phyloP scores from a whole-genome alignment of 2,113 vertebrate species.

The Galemys pyrenaicus region DNA sequence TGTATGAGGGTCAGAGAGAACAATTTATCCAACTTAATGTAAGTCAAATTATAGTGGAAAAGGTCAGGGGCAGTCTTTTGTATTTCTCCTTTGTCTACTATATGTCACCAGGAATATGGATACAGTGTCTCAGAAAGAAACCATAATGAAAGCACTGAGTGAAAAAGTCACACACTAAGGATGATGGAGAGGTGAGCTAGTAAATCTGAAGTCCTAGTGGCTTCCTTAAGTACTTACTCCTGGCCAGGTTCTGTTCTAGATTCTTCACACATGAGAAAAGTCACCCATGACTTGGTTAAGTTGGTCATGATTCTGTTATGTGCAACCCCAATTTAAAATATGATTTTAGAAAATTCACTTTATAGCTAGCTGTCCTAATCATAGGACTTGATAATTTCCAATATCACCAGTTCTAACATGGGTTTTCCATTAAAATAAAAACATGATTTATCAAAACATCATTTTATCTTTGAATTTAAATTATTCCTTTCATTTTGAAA shows the following conservation, averaged over 20 bases:
- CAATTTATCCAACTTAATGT: neutral
- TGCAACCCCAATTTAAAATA: neutral
- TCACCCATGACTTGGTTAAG: neutral
- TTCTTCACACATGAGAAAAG: neutral
- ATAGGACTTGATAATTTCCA: neutral
- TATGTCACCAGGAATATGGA: neutral
- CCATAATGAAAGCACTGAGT: neutral
- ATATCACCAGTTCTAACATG: neutral
- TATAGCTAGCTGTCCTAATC: neutral
- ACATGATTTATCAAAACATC: constrained; percentile 12
- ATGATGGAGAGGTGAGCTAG: neutral
- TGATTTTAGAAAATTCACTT: neutral
- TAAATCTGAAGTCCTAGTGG: rapidly evolving
- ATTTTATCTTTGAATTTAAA: constrained; percentile 26
- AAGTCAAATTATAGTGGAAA: neutral
- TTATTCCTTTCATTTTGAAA: constrained; percentile 48
- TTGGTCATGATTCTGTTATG: neutral
- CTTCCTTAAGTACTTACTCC: neutral
- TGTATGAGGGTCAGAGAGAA: neutral
- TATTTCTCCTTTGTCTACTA: neutral
- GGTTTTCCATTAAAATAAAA: constrained; percentile 40
- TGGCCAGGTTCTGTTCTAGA: neutral
- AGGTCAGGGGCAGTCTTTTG: neutral
- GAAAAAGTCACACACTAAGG: neutral
- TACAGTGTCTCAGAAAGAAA: neutral